Evolutionary conservation across 2,888 invertebrate species (phyloP).

Genomic region (Gymnosoma rotundatum): DNA sequence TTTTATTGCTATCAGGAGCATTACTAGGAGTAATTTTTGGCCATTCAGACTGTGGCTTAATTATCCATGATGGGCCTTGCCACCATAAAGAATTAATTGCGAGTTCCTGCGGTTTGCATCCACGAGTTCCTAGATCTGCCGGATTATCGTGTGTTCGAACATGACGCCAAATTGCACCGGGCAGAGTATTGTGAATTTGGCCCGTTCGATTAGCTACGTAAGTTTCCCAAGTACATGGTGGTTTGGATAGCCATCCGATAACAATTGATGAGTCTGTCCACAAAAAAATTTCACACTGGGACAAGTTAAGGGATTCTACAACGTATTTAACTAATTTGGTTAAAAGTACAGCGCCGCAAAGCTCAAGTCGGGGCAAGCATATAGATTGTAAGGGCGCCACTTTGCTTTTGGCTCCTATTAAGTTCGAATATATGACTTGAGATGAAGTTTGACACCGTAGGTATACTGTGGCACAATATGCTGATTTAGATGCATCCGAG

Average conservation of each 20-base stretch:
- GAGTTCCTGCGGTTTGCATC: too few species aligned
- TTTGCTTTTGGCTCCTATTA: too few species aligned
- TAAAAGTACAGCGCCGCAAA: slow-evolving; percentile 9
- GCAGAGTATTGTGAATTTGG: neutral
- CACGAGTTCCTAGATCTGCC: slow-evolving; percentile 10
- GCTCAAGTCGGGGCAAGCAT: neutral
- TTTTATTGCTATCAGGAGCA: neutral
- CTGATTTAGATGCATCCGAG: too few species aligned
- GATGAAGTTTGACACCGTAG: too few species aligned
- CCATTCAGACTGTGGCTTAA: too few species aligned
- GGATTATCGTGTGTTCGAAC: slow-evolving; percentile 21
- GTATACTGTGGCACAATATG: too few species aligned
- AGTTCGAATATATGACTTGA: too few species aligned
- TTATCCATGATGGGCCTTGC: too few species aligned
- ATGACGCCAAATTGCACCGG: slow-evolving; percentile 3
- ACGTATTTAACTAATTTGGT: slow-evolving; percentile 16
- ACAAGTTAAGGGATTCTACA: neutral
- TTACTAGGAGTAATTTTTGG: neutral
- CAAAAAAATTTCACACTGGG: neutral
- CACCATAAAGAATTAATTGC: too few species aligned
- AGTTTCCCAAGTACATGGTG: neutral
- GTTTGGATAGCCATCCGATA: neutral
- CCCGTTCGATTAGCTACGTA: neutral
- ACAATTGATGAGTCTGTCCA: slow-evolving; percentile 20
- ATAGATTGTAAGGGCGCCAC: neutral